A percentile compares a stretch with the other conserved stretches of the same genome.
Evolutionary conservation across 2,113 vertebrate species (phyloP).

Genomic region (Motacilla alba): DNA sequence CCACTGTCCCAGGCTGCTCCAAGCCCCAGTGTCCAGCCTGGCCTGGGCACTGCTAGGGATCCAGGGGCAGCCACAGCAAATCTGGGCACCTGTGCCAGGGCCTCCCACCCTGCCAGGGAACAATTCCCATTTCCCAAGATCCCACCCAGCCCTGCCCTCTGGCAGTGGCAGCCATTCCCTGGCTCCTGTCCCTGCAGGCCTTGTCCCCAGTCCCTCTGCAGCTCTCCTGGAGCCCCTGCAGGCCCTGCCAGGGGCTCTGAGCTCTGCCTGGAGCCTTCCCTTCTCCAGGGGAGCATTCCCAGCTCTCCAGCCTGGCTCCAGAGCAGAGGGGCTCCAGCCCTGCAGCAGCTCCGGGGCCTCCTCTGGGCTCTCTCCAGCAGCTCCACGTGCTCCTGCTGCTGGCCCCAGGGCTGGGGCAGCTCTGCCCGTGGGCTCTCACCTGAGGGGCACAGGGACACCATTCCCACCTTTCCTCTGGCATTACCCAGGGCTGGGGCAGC

Average conservation of each 20-base stretch:
- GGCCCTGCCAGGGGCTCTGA: neutral
- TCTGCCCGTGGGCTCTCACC: neutral
- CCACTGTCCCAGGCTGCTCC: neutral
- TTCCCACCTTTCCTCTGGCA: no score
- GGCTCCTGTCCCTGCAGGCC: fast-evolving
- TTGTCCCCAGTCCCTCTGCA: neutral
- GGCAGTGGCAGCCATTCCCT: neutral
- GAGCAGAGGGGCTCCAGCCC: neutral
- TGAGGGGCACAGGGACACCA: neutral
- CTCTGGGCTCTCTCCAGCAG: neutral
- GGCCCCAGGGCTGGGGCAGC: neutral
- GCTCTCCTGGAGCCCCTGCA: neutral
- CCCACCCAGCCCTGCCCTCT: neutral
- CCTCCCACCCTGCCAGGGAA: fast-evolving
- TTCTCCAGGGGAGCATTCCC: neutral
- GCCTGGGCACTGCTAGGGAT: neutral
- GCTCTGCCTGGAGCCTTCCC: neutral
- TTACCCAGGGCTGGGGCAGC: neutral
- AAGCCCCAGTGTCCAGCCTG: fast-evolving
- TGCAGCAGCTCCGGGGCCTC: neutral
- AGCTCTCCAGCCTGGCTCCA: neutral
- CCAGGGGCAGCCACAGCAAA: fast-evolving
- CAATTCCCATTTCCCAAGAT: neutral
- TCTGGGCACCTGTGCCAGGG: neutral
- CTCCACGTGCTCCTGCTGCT: neutral